Evolutionary conservation across 2,888 invertebrate genomes (phyloP).

Genomic region (Rhimphoctona megacephalus): DNA sequence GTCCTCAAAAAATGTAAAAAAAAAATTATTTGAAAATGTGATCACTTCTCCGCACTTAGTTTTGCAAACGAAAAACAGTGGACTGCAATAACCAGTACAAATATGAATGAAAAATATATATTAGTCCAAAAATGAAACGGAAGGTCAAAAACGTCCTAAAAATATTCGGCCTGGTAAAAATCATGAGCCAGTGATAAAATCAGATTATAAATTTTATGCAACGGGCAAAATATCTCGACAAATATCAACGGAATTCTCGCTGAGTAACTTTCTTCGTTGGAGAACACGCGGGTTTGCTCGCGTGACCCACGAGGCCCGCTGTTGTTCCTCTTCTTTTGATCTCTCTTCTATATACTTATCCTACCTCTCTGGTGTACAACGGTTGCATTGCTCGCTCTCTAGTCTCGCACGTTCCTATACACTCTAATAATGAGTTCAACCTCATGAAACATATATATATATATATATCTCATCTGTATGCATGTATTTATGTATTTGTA

Average conservation of each 20-base stretch:
- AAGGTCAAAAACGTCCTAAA: not conserved
- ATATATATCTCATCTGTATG: not conserved
- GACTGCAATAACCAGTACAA: not conserved
- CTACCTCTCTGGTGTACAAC: slow-evolving; percentile 22
- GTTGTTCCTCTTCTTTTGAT: slow-evolving; percentile 55
- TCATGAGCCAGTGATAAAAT: not conserved
- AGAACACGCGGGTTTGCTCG: slow-evolving; percentile 55
- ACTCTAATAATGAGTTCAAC: slow-evolving; percentile 58
- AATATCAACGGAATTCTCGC: slow-evolving; percentile 45
- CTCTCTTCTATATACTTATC: slow-evolving; percentile 59
- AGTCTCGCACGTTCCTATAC: slow-evolving; percentile 31
- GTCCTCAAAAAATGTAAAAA: too few species aligned
- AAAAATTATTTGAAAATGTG: too few species aligned
- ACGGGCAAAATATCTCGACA: slow-evolving; percentile 21
- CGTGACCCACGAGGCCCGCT: slow-evolving; percentile 71
- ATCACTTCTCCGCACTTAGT: too few species aligned
- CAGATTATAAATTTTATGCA: slow-evolving; percentile 12
- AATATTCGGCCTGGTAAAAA: not conserved
- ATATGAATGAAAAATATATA: not conserved
- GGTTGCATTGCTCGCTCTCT: slow-evolving; percentile 30
- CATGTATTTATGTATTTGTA: not conserved
- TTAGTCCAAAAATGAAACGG: not conserved
- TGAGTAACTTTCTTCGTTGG: slow-evolving; percentile 66
- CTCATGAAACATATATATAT: not conserved
- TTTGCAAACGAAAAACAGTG: not conserved